phyloP scores from a whole-genome alignment of 2,113 vertebrate species.

The Fregata magnificens region DNA sequence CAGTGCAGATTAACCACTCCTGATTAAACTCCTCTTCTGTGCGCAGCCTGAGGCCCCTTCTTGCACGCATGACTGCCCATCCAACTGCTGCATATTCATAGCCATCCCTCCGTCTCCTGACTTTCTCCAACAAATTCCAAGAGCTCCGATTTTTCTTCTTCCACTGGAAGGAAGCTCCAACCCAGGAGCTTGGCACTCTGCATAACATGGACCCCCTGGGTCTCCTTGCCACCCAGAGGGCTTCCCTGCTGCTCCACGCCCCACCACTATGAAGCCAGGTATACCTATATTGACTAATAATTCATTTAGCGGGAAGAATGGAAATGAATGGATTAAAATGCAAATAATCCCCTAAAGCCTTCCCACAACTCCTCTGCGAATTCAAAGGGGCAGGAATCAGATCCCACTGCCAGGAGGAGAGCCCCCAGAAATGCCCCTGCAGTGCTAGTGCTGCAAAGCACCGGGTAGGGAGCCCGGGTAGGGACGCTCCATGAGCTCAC shows the following conservation, averaged over 20 bases:
- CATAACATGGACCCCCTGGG: background rate
- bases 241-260: background rate
- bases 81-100: background rate
- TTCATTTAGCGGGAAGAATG: background rate
- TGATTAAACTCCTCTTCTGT: background rate
- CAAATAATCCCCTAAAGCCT: background rate
- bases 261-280: background rate
- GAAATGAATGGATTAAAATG: background rate
- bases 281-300: accelerated
- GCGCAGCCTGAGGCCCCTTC: background rate
- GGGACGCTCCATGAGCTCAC: background rate
- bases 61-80: background rate
- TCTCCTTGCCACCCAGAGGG: background rate
- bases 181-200: background rate
- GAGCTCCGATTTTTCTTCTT: background rate
- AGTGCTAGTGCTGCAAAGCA: background rate
- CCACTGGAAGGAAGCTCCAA: background rate
- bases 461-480: background rate
- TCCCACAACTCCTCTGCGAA: background rate
- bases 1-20: background rate
- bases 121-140: background rate
- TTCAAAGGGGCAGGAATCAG: background rate
- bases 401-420: background rate
- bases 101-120: background rate
- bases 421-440: background rate